These are phyloP conservation scores for Heliconius eleuchia DNA, from an alignment of 1,140 invertebrate genomes.

Conservation along the genomic window DNA sequence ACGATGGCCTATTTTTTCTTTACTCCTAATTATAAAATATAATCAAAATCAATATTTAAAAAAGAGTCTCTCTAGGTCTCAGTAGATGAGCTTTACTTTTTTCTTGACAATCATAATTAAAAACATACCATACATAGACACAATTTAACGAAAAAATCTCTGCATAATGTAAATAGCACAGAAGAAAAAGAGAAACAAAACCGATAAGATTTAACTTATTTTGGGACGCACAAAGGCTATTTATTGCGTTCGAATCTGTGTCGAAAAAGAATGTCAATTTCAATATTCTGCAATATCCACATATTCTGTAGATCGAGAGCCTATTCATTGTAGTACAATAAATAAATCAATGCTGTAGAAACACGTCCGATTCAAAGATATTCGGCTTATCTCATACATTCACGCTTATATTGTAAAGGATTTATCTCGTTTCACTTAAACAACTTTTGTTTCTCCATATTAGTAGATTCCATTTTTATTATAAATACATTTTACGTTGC, in stretches of 20 bases:
- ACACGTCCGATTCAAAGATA: slow-evolving; percentile 16
- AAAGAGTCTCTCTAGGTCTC: too few relatives aligned
- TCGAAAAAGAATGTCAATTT: slow-evolving; percentile 31
- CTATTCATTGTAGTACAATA: slow-evolving; percentile 28
- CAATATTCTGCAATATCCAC: slow-evolving; percentile 22
- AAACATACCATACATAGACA: neutral
- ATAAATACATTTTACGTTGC: too few relatives aligned
- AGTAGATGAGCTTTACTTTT: neutral
- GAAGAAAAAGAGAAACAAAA: neutral
- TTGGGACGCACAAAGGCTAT: slow-evolving; percentile 22
- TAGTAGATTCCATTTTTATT: too few relatives aligned
- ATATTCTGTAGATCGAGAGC: slow-evolving; percentile 16
- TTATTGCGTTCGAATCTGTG: slow-evolving; percentile 19
- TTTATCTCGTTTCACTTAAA: neutral
- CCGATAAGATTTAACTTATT: neutral
- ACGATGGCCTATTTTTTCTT: too few relatives aligned
- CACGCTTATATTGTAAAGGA: neutral
- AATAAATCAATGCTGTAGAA: slow-evolving; percentile 28
- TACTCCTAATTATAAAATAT: too few relatives aligned
- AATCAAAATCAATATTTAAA: too few relatives aligned
- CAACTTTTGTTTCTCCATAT: neutral
- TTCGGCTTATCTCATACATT: slow-evolving; percentile 18
- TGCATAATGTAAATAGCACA: neutral
- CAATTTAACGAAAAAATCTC: too few relatives aligned
- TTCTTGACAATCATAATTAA: neutral